phyloP scores from a whole-genome alignment of 1,140 invertebrate species.

The Paraescarpia echinospica region DNA sequence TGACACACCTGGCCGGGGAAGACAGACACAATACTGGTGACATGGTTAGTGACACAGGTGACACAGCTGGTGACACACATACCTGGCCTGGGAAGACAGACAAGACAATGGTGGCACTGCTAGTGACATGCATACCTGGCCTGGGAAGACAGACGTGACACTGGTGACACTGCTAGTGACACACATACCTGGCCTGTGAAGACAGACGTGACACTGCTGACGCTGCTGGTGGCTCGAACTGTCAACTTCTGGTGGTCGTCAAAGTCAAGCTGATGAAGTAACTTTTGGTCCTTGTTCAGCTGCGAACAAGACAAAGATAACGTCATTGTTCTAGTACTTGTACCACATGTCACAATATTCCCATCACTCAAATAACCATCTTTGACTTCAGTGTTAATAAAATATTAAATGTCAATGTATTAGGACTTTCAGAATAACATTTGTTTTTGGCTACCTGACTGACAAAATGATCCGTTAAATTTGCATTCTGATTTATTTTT shows the following conservation, averaged over 20 bases:
- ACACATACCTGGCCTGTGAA: background rate
- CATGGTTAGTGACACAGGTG: background rate
- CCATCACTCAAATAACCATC: background rate
- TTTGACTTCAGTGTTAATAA: background rate
- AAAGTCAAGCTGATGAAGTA: constrained; percentile 57
- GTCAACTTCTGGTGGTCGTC: constrained; percentile 54
- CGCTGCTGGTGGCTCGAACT: constrained; percentile 37
- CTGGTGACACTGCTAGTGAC: background rate
- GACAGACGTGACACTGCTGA: background rate
- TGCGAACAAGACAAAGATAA: background rate
- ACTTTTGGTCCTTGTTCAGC: constrained; percentile 55
- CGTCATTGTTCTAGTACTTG: background rate
- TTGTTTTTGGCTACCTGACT: no score
- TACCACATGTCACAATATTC: background rate
- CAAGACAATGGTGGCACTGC: background rate
- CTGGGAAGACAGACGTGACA: background rate
- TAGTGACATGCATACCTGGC: constrained; percentile 25
- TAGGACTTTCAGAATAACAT: background rate
- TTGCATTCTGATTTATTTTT: no score
- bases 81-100: background rate
- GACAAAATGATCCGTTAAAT: no score
- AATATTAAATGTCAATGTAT: background rate
- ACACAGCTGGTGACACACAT: no score
- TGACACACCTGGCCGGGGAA: constrained; percentile 20
- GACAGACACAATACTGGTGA: background rate